phyloP scores from a whole-genome alignment of 2,113 vertebrate genomes.

The Callionymus lyra region DNA sequence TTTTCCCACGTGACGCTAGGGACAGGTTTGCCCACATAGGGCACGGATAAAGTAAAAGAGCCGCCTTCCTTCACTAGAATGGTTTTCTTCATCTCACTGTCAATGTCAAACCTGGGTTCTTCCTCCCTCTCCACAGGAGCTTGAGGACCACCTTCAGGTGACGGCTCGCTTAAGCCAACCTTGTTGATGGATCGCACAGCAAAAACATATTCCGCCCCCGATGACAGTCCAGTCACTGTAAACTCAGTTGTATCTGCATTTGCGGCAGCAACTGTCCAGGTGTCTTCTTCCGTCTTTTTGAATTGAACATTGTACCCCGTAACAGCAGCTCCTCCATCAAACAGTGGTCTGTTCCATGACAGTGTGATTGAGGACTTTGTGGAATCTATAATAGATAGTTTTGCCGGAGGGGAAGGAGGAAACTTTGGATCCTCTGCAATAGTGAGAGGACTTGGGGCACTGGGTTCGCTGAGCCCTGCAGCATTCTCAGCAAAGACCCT shows the following conservation, averaged over 20 bases:
- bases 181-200: conserved; percentile 88
- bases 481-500: conserved; percentile 93
- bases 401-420: conserved; percentile 84
- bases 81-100: conserved; percentile 89
- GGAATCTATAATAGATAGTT: conserved; percentile 82
- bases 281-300: conserved; percentile 78
- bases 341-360: conserved; percentile 88
- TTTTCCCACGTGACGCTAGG: conserved; percentile 90
- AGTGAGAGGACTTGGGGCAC: conserved; percentile 74
- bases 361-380: conserved; percentile 80
- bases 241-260: conserved; percentile 83
- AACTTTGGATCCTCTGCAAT: conserved; percentile 90
- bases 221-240: conserved; percentile 75
- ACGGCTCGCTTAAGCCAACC: conserved; percentile 85
- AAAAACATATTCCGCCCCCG: conserved; percentile 83
- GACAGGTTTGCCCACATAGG: conserved; percentile 85
- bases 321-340: conserved; percentile 88
- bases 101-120: conserved; percentile 84
- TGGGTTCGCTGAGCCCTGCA: conserved; percentile 88
- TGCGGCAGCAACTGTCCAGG: conserved; percentile 79
- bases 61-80: conserved; percentile 83
- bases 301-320: conserved; percentile 89
- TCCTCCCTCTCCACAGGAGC: conserved; percentile 88
- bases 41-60: conserved; percentile 86
- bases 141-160: conserved; percentile 80